Evolutionary conservation across 2,113 vertebrate species (phyloP).

Genomic region (Charina bottae): DNA sequence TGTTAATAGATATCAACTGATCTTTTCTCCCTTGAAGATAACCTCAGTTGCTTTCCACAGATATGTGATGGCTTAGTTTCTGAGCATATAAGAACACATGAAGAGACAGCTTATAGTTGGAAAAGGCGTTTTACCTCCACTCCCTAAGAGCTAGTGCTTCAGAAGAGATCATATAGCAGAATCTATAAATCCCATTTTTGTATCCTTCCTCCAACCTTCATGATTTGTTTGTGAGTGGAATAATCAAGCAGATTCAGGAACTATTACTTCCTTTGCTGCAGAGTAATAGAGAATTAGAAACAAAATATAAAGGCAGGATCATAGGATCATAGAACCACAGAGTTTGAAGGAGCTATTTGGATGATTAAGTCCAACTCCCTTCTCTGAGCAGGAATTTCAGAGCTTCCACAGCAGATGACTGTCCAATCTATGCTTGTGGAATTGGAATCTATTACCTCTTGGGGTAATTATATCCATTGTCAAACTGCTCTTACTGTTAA

Average conservation of each 20-base stretch:
- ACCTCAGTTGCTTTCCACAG: not conserved
- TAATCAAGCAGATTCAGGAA: not conserved
- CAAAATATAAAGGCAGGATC: not conserved
- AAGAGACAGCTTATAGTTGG: conserved; percentile 26
- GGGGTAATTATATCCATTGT: not conserved
- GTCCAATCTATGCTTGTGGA: not conserved
- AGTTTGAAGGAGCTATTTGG: not conserved
- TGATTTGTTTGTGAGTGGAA: not conserved
- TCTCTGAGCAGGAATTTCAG: not conserved
- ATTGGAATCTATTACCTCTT: not conserved
- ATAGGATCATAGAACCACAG: not conserved
- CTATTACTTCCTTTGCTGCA: not conserved
- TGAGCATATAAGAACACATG: not conserved
- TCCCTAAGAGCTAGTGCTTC: not conserved
- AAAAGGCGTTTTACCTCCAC: not conserved
- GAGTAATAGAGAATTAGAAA: not conserved
- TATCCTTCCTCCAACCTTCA: not conserved
- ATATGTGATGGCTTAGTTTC: not conserved
- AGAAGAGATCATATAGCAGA: not conserved
- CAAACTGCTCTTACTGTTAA: not conserved
- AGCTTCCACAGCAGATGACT: not conserved
- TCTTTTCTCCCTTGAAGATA: conserved; percentile 26
- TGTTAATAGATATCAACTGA: not conserved
- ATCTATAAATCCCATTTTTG: conserved; percentile 39
- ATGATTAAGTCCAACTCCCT: not conserved